Evolutionary conservation across 2,888 invertebrate species (phyloP).

Genomic region (Andrena dorsata): DNA sequence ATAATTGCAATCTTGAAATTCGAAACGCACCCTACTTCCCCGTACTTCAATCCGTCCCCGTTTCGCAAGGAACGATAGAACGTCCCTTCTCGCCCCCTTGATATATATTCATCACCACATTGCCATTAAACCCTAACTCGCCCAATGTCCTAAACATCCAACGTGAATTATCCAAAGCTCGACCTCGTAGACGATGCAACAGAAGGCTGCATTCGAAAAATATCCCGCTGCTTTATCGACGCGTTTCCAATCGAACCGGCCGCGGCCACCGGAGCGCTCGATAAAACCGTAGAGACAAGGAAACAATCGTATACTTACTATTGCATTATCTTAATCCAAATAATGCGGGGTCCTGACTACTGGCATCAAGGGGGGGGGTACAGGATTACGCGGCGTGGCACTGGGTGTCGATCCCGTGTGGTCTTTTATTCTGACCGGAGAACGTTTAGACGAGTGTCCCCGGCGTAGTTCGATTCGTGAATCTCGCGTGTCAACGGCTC

Average conservation of each 20-base stretch:
- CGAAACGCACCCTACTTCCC: too few relatives aligned
- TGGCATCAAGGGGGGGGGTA: conserved; percentile 44
- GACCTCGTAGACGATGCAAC: too few relatives aligned
- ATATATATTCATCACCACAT: too few relatives aligned
- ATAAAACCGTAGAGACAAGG: conserved; percentile 44
- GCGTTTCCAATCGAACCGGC: background rate
- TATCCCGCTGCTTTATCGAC: background rate
- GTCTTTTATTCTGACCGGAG: conserved; percentile 34
- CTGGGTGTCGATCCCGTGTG: conserved; percentile 37
- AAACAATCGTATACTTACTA: conserved; percentile 58
- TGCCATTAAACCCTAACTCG: too few relatives aligned
- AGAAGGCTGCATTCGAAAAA: background rate
- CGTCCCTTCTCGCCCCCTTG: too few relatives aligned
- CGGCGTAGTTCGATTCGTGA: conserved; percentile 10
- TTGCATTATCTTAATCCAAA: conserved; percentile 68
- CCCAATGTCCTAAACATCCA: background rate
- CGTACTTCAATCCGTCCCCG: too few relatives aligned
- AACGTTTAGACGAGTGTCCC: conserved; percentile 7
- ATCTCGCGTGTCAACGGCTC: conserved; percentile 67
- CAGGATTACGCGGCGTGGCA: conserved; percentile 45
- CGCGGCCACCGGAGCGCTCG: background rate
- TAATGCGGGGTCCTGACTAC: conserved; percentile 54
- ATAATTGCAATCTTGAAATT: background rate
- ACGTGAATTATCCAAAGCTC: background rate
- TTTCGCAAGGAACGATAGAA: too few relatives aligned